Conservation (phyloP, 2,113 vertebrate species). For the Sphyrna mokarran region DNA sequence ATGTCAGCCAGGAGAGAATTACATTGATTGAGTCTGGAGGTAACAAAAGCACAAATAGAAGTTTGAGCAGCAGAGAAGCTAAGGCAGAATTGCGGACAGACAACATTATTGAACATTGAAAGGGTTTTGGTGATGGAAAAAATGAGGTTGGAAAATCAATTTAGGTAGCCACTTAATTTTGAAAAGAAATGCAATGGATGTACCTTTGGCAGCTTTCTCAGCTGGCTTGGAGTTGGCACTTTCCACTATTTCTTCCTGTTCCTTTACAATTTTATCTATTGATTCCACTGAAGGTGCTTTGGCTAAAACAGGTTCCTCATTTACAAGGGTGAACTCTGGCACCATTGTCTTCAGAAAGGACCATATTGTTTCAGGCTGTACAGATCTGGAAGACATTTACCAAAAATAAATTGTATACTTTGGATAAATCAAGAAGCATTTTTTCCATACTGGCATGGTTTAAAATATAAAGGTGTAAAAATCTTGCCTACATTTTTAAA, state of each 20-base stretch:
- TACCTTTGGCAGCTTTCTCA: conserved; percentile 58
- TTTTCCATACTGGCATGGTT: no score
- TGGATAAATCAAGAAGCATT: not conserved
- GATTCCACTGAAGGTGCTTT: conserved; percentile 43
- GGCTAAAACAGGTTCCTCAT: conserved; percentile 47
- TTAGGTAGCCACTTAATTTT: not conserved
- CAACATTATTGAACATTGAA: not conserved
- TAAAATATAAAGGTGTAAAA: not conserved
- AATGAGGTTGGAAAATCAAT: not conserved
- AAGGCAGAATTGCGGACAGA: not conserved
- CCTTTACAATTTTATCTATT: conserved; percentile 46
- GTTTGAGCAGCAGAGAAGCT: not conserved
- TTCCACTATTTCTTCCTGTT: conserved; percentile 45
- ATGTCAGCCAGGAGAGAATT: not conserved
- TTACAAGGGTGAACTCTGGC: conserved; percentile 63
- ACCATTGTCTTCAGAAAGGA: conserved; percentile 64
- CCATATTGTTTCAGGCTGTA: conserved; percentile 61
- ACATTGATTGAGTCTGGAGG: not conserved
- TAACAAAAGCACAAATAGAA: not conserved
- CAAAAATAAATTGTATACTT: not conserved
- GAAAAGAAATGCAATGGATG: conserved; percentile 22
- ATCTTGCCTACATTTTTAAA: not conserved
- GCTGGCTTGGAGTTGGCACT: conserved; percentile 43
- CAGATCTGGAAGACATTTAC: not conserved
- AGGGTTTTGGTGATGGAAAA: not conserved